Percentiles rank a stretch among this genome's conserved stretches.
Evolutionary conservation across 1,140 invertebrate species (phyloP).

Genomic region (Ladona fulva): DNA sequence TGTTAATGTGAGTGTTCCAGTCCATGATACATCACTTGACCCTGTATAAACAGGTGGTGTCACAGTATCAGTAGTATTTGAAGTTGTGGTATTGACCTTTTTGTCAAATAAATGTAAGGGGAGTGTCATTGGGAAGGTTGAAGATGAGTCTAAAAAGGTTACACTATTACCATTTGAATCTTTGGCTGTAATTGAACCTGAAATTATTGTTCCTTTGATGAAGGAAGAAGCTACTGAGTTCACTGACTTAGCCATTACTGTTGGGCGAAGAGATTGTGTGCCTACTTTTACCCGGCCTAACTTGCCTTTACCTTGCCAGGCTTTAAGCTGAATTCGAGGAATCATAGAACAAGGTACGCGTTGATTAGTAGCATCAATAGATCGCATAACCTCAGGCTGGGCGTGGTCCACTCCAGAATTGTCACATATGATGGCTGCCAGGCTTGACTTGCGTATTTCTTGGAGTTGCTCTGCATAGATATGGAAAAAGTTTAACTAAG

Average conservation of each 20-base stretch:
- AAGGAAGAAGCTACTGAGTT: not conserved
- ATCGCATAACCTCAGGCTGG: conserved; percentile 69
- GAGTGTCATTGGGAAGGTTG: not conserved
- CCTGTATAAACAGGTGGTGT: not conserved
- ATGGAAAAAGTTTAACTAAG: too few relatives aligned
- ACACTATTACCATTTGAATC: not conserved
- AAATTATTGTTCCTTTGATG: not conserved
- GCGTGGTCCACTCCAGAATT: conserved; percentile 65
- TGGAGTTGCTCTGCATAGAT: conserved; percentile 61
- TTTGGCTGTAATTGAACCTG: not conserved
- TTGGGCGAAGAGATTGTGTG: not conserved
- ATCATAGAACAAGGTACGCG: conserved; percentile 51
- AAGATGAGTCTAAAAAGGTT: not conserved
- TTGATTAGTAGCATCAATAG: conserved; percentile 46
- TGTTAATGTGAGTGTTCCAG: not conserved
- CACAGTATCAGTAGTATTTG: not conserved
- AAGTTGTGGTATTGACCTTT: not conserved
- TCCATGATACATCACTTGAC: not conserved
- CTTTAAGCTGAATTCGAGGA: conserved; percentile 43
- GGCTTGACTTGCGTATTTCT: conserved; percentile 72
- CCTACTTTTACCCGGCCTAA: not conserved
- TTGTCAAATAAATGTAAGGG: not conserved
- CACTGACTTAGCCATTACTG: not conserved
- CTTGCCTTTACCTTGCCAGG: conserved; percentile 44
- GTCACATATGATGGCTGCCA: conserved; percentile 82